Percentiles rank a stretch among this genome's conserved stretches.
Evolutionary conservation across 2,113 vertebrate genomes (phyloP).

Genomic region (Laterallus jamaicensis): DNA sequence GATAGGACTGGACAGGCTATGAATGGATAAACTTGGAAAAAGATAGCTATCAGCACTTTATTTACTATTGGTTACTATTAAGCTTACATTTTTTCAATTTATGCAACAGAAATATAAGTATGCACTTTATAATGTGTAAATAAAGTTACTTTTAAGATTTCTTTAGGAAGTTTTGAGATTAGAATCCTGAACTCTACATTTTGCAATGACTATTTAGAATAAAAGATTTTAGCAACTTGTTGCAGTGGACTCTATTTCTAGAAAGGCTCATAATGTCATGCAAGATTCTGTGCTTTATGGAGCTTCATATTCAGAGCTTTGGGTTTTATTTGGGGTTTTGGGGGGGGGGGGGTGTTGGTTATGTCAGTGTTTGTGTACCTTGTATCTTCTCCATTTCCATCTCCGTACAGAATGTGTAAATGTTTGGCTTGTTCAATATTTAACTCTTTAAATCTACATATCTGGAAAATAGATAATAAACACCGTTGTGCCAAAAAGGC

Average conservation of each 20-base stretch:
- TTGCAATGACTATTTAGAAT: not conserved
- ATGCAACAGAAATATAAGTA: not conserved
- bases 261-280: not conserved
- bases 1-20: not conserved
- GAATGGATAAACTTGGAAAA: not conserved
- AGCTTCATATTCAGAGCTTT: not conserved
- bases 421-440: not conserved
- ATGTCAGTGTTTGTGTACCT: fast-evolving
- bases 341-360: not conserved
- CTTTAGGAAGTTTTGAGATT: not conserved
- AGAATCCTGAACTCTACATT: not conserved
- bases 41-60: not conserved
- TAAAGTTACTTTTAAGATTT: not conserved
- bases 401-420: not conserved
- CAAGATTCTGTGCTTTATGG: not conserved
- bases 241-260: not conserved
- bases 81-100: not conserved
- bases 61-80: slow-evolving; percentile 15
- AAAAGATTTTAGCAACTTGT: not conserved
- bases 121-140: not conserved
- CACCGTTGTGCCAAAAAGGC: not conserved
- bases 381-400: not conserved
- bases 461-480: not conserved
- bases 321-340: no score
- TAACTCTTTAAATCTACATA: not conserved